Evolutionary conservation across 2,888 invertebrate genomes (phyloP).

Genomic region (Mesodorylaimus sp.): DNA sequence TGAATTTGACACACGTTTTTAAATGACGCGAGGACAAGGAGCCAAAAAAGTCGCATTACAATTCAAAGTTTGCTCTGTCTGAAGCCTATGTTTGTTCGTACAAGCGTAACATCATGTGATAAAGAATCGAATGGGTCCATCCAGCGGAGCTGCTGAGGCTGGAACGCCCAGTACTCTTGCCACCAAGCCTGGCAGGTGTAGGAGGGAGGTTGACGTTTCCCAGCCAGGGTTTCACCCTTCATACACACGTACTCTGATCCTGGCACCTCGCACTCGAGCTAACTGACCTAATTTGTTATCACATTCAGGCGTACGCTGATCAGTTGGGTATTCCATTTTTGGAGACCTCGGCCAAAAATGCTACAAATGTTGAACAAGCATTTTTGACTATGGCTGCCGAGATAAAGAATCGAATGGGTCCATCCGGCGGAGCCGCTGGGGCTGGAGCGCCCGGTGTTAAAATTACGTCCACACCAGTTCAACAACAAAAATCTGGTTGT

Average conservation of each 20-base stretch:
- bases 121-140: slow-evolving; percentile 87
- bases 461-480: slow-evolving; percentile 53
- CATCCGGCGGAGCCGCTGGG: slow-evolving; percentile 30
- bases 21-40: no score
- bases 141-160: slow-evolving; percentile 1
- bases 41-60: no score
- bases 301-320: slow-evolving; percentile 84
- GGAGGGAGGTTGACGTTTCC: no score
- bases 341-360: slow-evolving; percentile 98
- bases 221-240: no score
- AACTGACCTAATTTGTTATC: no score
- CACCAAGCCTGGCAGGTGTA: no score
- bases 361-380: slow-evolving; percentile 94
- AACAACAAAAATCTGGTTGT: slow-evolving; percentile 78
- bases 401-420: slow-evolving; percentile 95
- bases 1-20: no score
- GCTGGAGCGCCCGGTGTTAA: slow-evolving; percentile 17
- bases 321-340: slow-evolving; percentile 94
- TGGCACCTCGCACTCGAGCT: no score
- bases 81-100: no score
- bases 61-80: no score
- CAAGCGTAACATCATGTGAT: no score
- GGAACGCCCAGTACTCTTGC: slow-evolving; percentile 15
- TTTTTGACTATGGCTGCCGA: slow-evolving; percentile 98
- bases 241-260: no score